Conservation (phyloP, 1,140 invertebrate species). For the Metopolophium dirhodum region DNA sequence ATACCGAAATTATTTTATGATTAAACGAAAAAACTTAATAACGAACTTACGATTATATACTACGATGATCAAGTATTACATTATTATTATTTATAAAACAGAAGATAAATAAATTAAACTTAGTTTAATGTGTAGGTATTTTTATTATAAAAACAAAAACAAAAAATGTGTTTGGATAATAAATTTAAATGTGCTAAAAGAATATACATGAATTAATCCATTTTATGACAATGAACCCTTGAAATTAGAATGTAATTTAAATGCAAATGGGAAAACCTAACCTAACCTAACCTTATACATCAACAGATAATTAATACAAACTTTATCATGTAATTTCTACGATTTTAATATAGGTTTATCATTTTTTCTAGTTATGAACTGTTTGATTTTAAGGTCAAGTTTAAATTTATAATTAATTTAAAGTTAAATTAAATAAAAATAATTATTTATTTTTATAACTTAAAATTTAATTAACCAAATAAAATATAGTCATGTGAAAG, state of each 20-base stretch:
- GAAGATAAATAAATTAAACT: not conserved
- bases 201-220: not conserved
- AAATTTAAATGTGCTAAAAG: not conserved
- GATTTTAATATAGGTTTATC: not conserved
- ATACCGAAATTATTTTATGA: no score
- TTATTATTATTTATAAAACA: not conserved
- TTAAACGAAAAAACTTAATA: not conserved
- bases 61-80: not conserved
- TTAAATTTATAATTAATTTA: not conserved
- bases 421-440: not conserved
- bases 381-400: not conserved
- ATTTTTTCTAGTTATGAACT: not conserved
- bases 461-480: not conserved
- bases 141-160: not conserved
- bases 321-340: not conserved
- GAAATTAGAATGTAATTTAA: not conserved
- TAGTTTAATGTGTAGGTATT: not conserved
- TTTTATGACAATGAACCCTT: not conserved
- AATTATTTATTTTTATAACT: not conserved
- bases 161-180: not conserved
- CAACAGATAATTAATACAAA: not conserved
- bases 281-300: not conserved
- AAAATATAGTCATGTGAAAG: not conserved
- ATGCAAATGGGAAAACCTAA: slow-evolving; percentile 6
- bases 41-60: not conserved